phyloP scores from a whole-genome alignment of 1,140 invertebrate genomes.

The Drosophila sp. region DNA sequence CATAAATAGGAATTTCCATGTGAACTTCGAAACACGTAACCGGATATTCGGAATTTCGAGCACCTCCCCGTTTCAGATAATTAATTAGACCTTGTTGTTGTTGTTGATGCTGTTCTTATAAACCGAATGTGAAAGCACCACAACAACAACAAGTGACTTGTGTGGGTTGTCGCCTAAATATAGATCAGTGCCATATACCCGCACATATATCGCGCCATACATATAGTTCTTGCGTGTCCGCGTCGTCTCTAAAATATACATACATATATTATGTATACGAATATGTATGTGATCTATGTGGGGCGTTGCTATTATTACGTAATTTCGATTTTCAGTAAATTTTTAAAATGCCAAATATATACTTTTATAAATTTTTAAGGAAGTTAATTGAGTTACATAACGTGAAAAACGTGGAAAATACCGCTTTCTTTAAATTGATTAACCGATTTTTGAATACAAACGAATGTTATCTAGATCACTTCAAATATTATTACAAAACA shows the following conservation, averaged over 20 bases:
- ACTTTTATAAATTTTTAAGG: slow-evolving; percentile 10
- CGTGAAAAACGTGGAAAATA: slow-evolving; percentile 1
- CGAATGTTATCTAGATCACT: neutral
- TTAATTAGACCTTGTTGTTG: slow-evolving; percentile 63
- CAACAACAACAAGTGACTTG: slow-evolving; percentile 71
- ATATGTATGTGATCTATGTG: slow-evolving; percentile 47
- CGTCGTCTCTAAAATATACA: slow-evolving; percentile 16
- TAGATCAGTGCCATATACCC: slow-evolving; percentile 67
- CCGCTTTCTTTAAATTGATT: neutral
- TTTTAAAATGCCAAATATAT: slow-evolving; percentile 19
- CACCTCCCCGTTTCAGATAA: slow-evolving; percentile 58
- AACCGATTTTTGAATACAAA: neutral
- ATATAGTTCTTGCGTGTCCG: slow-evolving; percentile 47
- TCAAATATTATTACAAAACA: slow-evolving; percentile 6
- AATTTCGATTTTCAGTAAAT: slow-evolving; percentile 58
- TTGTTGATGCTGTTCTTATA: slow-evolving; percentile 55
- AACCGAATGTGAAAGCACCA: slow-evolving; percentile 40
- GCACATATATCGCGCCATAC: slow-evolving; percentile 43
- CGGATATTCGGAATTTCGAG: slow-evolving; percentile 66
- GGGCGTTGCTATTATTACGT: slow-evolving; percentile 79
- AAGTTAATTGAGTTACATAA: slow-evolving; percentile 51
- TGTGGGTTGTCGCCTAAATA: slow-evolving; percentile 81
- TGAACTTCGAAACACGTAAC: slow-evolving; percentile 65
- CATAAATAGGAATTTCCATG: slow-evolving; percentile 52
- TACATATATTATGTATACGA: neutral